These are phyloP conservation scores for Ellobius talpinus DNA, from an alignment of 2,113 vertebrate species.

Conservation along the genomic window DNA sequence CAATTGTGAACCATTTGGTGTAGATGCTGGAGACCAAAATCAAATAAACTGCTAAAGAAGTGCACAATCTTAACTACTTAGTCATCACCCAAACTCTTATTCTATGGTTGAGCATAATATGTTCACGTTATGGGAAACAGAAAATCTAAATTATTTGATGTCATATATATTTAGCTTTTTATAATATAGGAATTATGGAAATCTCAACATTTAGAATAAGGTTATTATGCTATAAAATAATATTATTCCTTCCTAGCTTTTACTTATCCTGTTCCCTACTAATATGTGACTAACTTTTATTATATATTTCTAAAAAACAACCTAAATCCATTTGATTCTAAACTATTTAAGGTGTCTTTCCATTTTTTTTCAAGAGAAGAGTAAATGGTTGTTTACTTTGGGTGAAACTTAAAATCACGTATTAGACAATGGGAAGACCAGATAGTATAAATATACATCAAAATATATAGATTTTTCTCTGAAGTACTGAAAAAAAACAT, in stretches of 20 bases:
- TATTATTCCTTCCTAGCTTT: not conserved
- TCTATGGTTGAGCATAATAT: not conserved
- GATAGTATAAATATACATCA: not conserved
- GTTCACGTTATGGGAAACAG: not conserved
- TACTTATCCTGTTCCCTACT: not conserved
- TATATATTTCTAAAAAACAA: not conserved
- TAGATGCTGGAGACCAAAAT: not conserved
- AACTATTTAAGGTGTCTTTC: not conserved
- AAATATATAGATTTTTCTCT: not conserved
- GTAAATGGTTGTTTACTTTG: not conserved
- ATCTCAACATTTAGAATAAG: not conserved
- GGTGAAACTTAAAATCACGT: not conserved
- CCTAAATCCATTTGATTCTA: not conserved
- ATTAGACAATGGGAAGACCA: not conserved
- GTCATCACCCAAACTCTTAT: not conserved
- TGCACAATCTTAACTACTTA: not conserved
- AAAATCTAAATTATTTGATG: not conserved
- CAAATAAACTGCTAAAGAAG: not conserved
- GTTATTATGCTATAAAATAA: not conserved
- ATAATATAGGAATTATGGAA: not conserved
- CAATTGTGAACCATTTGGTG: no score
- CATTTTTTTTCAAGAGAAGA: not conserved
- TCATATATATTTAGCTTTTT: not conserved
- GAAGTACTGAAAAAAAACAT: not conserved
- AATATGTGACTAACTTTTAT: not conserved